Percentiles rank a stretch among this genome's conserved stretches.
phyloP scores from a whole-genome alignment of 53 echinoderm and acorn worm genomes.

The Crossaster papposus region DNA sequence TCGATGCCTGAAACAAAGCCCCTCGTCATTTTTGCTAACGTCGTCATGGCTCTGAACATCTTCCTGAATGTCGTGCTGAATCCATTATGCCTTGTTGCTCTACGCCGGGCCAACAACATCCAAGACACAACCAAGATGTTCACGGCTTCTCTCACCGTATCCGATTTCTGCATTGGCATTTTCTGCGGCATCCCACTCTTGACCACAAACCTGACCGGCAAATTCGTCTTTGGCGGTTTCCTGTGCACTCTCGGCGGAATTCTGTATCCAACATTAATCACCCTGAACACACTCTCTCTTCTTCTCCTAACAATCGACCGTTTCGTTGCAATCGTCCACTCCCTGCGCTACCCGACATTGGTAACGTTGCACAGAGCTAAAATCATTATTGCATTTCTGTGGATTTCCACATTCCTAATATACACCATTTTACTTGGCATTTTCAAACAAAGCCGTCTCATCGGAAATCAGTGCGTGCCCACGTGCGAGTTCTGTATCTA shows the following conservation, averaged over 20 bases:
- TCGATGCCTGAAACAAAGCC: background rate
- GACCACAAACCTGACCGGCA: background rate
- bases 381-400: background rate
- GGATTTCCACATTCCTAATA: background rate
- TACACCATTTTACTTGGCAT: background rate
- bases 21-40: background rate
- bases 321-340: background rate
- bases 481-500: conserved; percentile 4
- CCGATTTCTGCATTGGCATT: conserved; percentile 21
- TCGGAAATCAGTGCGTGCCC: background rate
- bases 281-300: conserved; percentile 11
- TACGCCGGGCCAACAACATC: background rate
- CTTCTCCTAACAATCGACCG: conserved; percentile 19
- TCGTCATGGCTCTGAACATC: conserved; percentile 3
- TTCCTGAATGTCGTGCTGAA: background rate
- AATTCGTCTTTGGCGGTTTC: background rate
- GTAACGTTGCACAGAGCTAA: background rate
- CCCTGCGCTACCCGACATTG: conserved; percentile 26
- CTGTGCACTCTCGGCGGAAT: background rate
- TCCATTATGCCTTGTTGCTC: conserved; percentile 6
- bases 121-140: conserved; percentile 16
- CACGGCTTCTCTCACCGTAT: conserved; percentile 8
- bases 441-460: background rate
- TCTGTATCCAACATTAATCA: conserved; percentile 8
- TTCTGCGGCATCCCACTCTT: conserved; percentile 8